Evolutionary conservation across 2,797 vertebrate genomes (phyloP), one percentile per base, ranked within the genome.

Genomic region (Crax fasciolata): DNA sequence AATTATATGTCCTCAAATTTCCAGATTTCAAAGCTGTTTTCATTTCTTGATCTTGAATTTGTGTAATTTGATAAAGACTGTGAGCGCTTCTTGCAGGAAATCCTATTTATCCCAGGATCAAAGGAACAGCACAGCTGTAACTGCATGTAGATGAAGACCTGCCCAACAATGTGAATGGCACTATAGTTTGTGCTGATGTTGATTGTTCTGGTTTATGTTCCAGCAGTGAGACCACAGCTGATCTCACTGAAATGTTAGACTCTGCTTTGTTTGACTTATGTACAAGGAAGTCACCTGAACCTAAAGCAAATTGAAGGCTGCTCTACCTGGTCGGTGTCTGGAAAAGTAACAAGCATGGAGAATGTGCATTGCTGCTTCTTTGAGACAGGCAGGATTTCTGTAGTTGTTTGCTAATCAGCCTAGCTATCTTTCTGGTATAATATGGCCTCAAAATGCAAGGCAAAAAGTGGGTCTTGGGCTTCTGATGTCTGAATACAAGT

Each of bases 381-480:
- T 32, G 49, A 51, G 54, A 59, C 6, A 18, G 44, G 54, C 27
- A 21, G 55, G 21, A 48, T 75, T 88, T 74, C 48, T 89, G 59
- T 46, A 90, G 44, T 58, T 63, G 17, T 88, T 82, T 84, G 25
- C 52, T 72, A 46, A 19, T 49, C 80, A 84, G 55, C 52, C 85
- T 82, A 44, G 39, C n/a, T 82, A 11, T 24, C 46, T 74, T 79
- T 71, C 43, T 35, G 17, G 17, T 43, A 67, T 65, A 84, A 77
- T 25, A 46, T 63, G 77, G 38, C 71, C 71, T 93, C 71, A 79
- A 89, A 94, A 94, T 49, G 58, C 49, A 76, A 91, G 46, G 67
- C 27, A 72, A 93, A 80, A 93, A 43, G 20, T 61, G 76, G 51
- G 74, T 85, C 75, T 77, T 90, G 32, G 48, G 62, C 63, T 94